Evolutionary conservation across 1,140 invertebrate species (phyloP), one percentile per base, ranked within the genome.

Genomic region (Drosophila grimshawi): DNA sequence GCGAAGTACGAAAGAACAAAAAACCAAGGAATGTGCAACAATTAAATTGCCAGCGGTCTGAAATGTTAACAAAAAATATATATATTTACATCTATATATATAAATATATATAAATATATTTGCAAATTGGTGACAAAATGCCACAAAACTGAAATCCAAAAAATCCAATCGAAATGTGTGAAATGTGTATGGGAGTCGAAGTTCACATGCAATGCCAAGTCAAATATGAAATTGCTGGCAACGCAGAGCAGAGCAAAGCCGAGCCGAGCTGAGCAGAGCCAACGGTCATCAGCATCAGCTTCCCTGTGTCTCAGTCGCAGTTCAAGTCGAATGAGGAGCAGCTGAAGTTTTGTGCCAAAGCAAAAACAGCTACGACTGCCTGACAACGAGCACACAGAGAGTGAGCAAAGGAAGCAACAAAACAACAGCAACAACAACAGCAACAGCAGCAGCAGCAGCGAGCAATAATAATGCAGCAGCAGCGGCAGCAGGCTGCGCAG

Each of bases 341-440:
- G 81, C 81, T 86, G 81, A 86, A 86, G 80, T 67, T 78, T 83
- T 74, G 55, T 65, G 80, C 57, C 76, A 78, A 66, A 55, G 57
- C 57, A 69, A 73, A 68, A 73, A 83, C 67, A 64, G 68, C 45
- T 61, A 48, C 43, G 73, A 55, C 69, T 69, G 75, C 80, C 71
- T 82, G 76, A 45, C 76, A 82, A 76, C 80, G 49, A 51, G 57
- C 65, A 45, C 4, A 64, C 10, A 3, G 5, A 37, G 10, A 8
- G 19, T 35, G 11, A 45, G 33, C 29, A 59, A 68, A 69, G 41
- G 57, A 63, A 55, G 74, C 66, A 74, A 46, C 81, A 81, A 77
- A 69, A 74, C 63, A 67, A 57, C 69, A 74, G 51, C 62, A 66
- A 56, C 37, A 65, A 39, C 60, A 68, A 41, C 61, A 68, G 45